These are phyloP conservation scores for Drosophila conformis DNA, from an alignment of 2,888 invertebrate genomes.

Conservation along the genomic window DNA sequence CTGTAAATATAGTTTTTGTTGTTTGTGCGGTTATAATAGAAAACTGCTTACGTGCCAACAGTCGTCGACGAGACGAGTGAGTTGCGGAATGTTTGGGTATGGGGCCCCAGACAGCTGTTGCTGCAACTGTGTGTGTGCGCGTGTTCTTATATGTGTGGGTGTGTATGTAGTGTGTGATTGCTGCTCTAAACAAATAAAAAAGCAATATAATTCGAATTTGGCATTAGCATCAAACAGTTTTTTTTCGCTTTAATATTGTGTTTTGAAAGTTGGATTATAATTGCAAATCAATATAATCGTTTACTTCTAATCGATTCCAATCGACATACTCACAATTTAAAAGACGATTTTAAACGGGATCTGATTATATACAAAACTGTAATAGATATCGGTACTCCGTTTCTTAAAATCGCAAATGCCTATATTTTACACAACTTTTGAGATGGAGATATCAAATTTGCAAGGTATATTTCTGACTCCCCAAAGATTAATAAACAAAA, in stretches of 20 bases:
- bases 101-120: constrained; percentile 44
- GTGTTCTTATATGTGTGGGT: neutral
- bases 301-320: neutral
- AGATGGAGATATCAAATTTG: neutral
- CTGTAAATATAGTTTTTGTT: constrained; percentile 56
- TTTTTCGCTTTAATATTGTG: neutral
- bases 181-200: constrained; percentile 52
- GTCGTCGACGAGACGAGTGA: constrained; percentile 38
- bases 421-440: neutral
- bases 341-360: neutral
- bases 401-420: neutral
- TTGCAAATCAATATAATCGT: neutral
- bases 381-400: neutral
- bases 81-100: neutral
- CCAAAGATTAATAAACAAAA: no score
- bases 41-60: constrained; percentile 75
- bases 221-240: constrained; percentile 14
- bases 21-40: constrained; percentile 63
- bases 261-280: neutral
- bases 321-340: neutral
- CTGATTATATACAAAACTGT: neutral
- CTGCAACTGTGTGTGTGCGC: constrained; percentile 4
- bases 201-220: constrained; percentile 50
- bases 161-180: constrained; percentile 6
- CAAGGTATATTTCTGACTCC: neutral